Base-by-base conservation (phyloP, 1,140 invertebrate species). In the Penaeus japonicus region DNA sequence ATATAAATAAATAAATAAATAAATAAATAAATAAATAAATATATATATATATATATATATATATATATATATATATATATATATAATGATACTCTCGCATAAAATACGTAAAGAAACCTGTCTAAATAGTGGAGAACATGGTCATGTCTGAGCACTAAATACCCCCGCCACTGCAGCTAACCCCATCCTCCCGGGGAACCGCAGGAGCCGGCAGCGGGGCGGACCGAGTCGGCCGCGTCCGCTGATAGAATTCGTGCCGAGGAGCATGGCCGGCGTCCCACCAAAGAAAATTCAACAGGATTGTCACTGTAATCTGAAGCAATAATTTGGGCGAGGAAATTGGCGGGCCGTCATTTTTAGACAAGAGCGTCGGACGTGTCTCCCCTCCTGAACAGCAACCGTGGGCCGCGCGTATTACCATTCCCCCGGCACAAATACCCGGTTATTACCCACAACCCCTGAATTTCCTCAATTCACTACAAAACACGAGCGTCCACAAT, bases 381-480 rank as follows among this genome's bases (percentile, higher is more conserved):
- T 22, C 32, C n/a, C 32, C 32, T 78, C 32, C 32, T 78, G 75
- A 78, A 78, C 32, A 78, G 75, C 32, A 47, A 35, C 75, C n/a
- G 75, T 78, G 75, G 30, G 75, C 75, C 75, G 32, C 75, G 47
- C 47, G 30, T 78, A 78, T 78, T 39, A 78, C 75, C 75, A 78
- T 78, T 78, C 75, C 75, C 35, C 75, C 30, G 75, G 75, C 75
- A 35, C 75, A 78, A 78, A 78, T 47, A 78, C 75, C 75, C 75
- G 35, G 32, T 78, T 78, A 78, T 78, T 78, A 78, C 75, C 75
- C 75, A 78, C 75, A 78, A 78, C 75, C 75, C 75, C 12, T 20
- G 75, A 78, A 78, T 78, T 78, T 78, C 75, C 75, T 47, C 75
- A 47, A 35, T 78, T 78, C 75, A 78, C 75, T 78, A 78, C 75